A percentile compares a stretch with the other conserved stretches of the same genome.
Evolutionary conservation across 2,113 vertebrate genomes (phyloP).

Genomic region (Hypomesus transpacificus): DNA sequence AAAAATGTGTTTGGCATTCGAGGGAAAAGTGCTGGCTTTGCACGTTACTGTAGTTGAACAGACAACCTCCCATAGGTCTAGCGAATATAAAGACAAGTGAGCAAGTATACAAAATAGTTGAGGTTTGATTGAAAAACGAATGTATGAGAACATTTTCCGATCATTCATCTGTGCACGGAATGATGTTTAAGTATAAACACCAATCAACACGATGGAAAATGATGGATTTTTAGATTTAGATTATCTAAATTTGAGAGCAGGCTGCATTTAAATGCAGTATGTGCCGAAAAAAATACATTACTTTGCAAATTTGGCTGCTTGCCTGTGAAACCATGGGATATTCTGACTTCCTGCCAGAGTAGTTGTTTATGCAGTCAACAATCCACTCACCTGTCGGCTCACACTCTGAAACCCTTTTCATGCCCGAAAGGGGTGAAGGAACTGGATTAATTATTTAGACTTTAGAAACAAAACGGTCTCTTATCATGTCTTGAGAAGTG

Average conservation of each 20-base stretch:
- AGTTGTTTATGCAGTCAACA: slow-evolving; percentile 61
- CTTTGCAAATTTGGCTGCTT: slow-evolving; percentile 59
- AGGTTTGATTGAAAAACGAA: slow-evolving; percentile 1
- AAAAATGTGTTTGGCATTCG: slow-evolving; percentile 12
- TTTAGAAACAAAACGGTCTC: slow-evolving; percentile 58
- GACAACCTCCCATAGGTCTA: neutral
- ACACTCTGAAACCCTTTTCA: slow-evolving; percentile 46
- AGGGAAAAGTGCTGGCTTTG: slow-evolving; percentile 16
- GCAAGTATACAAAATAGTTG: neutral
- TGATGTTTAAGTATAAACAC: slow-evolving; percentile 11
- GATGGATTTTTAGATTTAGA: slow-evolving; percentile 38
- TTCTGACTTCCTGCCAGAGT: slow-evolving; percentile 59
- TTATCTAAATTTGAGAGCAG: slow-evolving; percentile 45
- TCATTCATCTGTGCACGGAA: neutral
- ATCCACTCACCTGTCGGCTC: slow-evolving; percentile 67
- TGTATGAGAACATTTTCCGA: slow-evolving; percentile 4
- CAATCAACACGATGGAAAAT: slow-evolving; percentile 28
- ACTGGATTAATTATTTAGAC: slow-evolving; percentile 61
- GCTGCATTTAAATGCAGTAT: slow-evolving; percentile 42
- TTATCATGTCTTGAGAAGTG: slow-evolving; percentile 54
- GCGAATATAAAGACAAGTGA: slow-evolving; percentile 5
- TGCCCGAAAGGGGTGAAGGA: slow-evolving; percentile 54
- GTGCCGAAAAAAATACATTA: slow-evolving; percentile 37
- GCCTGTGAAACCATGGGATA: slow-evolving; percentile 53
- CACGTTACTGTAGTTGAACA: slow-evolving; percentile 7